phyloP scores from a whole-genome alignment of 1,140 invertebrate species.

The Aphis gossypii region DNA sequence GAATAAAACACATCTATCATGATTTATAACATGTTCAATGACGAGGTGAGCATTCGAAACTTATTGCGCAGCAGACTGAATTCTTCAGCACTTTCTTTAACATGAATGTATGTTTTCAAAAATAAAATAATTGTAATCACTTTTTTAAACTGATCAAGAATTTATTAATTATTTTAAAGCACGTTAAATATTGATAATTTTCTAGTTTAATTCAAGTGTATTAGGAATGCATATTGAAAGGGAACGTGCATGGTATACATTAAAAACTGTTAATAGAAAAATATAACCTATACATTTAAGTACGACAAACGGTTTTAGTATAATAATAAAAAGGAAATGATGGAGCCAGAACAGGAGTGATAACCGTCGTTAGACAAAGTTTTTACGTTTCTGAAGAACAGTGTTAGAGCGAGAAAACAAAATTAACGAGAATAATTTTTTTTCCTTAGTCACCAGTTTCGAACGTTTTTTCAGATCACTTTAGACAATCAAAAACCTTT shows the following conservation, averaged over 20 bases:
- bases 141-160: too few relatives aligned
- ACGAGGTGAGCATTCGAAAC: too few relatives aligned
- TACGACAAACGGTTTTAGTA: background rate
- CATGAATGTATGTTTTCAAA: too few relatives aligned
- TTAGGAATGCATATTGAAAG: background rate
- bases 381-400: background rate
- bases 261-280: background rate
- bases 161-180: background rate
- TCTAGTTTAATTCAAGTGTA: background rate
- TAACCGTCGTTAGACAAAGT: background rate
- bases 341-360: background rate
- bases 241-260: too few relatives aligned
- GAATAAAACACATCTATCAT: too few relatives aligned
- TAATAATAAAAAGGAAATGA: background rate
- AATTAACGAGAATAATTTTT: conserved; percentile 29
- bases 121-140: too few relatives aligned
- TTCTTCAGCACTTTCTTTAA: too few relatives aligned
- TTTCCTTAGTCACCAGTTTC: background rate
- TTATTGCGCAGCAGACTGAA: too few relatives aligned
- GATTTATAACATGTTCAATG: too few relatives aligned
- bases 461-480: background rate
- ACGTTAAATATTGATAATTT: background rate
- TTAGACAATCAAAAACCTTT: conserved; percentile 27
- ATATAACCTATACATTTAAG: background rate
- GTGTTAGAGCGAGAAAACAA: background rate